Evolutionary conservation across 1,140 invertebrate genomes (phyloP), one percentile per base, ranked within the genome.

Genomic region (Bombus pyrosoma): DNA sequence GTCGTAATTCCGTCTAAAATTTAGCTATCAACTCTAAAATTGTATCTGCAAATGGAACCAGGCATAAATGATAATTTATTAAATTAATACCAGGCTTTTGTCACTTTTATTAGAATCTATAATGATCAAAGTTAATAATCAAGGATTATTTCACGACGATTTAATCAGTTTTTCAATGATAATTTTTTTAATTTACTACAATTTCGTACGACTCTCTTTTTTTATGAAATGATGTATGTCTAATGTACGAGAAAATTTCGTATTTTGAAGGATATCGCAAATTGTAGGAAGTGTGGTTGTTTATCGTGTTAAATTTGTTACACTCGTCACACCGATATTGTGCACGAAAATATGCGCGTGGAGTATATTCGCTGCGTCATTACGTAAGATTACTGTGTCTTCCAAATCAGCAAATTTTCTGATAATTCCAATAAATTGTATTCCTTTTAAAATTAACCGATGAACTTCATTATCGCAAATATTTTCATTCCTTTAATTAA

Each of bases 221-320:
- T 37, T 32, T 8, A 18, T 41, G 0, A 41, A n/a, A 72, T 9
- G 3, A 18, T 22, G 32, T 25, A 25, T 8, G 68, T 39, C 12
- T 3, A 37, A n/a, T 32, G 1, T 41, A n/a, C 1, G 4, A 2
- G n/a, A n/a, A 34, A 43, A 39, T 47, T 69, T 69, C 1, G 1
- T 34, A 32, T n/a, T 74, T 64, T 15, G 18, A 66, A 75, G 41
- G 41, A n/a, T 41, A 13, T 74, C 1, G 32, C 41, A 75, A 75
- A 64, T 82, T 75, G 75, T 47, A 76, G 72, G 64, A 66, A 66
- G 32, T 41, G n/a, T 37, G 22, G 47, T 78, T 78, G 62, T 78
- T 77, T 83, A 83, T 83, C 73, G 43, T 68, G 81, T 83, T 83
- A 83, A 78, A 83, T 83, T 83, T 78, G 81, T 69, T 77, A 77